These are phyloP conservation scores for Pteronotus mesoamericanus DNA, from an alignment of 2,797 vertebrate species.

Conservation along the genomic window DNA sequence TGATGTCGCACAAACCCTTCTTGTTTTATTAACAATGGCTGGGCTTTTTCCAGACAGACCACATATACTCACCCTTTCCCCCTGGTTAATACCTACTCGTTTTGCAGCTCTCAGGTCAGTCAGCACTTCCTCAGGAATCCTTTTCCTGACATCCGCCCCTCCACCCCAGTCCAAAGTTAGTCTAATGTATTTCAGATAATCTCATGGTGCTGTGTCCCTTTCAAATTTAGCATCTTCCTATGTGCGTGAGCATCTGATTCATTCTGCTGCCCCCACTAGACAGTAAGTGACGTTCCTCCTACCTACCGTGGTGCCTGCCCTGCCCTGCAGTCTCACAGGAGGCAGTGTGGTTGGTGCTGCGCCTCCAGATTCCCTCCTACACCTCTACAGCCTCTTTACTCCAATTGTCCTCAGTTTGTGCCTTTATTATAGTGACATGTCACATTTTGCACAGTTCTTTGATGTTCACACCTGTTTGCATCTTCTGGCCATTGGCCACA, in stretches of 20 bases:
- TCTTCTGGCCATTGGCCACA: neutral
- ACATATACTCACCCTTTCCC: neutral
- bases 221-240: neutral
- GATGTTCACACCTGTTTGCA: neutral
- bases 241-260: neutral
- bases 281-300: neutral
- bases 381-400: neutral
- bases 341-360: no score
- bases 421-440: neutral
- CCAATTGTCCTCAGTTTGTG: neutral
- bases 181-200: neutral
- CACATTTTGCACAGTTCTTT: neutral
- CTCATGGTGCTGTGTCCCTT: neutral
- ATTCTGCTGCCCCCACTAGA: neutral
- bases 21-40: neutral
- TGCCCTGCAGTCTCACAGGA: fast-evolving
- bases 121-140: neutral
- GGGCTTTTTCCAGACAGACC: neutral
- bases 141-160: neutral
- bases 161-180: neutral
- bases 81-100: neutral
- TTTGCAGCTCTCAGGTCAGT: neutral
- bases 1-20: neutral
- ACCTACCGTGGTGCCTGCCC: neutral
- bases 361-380: neutral